These are phyloP conservation scores for Drosophila chauvacae DNA, from an alignment of 1,140 invertebrate genomes.

Conservation along the genomic window DNA sequence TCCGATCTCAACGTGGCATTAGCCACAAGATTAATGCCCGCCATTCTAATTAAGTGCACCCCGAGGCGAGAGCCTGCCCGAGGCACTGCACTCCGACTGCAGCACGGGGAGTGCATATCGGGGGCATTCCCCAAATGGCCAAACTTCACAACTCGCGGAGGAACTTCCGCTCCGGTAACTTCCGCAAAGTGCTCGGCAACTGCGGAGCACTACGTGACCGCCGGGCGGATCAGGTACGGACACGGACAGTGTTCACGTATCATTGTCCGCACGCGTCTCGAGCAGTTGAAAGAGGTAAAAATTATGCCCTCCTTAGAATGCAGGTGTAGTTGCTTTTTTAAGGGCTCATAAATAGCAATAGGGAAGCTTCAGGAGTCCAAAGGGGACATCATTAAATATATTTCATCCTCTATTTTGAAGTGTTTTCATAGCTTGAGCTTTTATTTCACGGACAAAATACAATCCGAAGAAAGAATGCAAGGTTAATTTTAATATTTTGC, in stretches of 20 bases:
- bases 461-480: background rate
- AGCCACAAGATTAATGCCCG: constrained; percentile 71
- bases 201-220: constrained; percentile 65
- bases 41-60: constrained; percentile 67
- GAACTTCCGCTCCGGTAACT: constrained; percentile 50
- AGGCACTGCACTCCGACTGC: constrained; percentile 9
- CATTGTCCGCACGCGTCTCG: constrained; percentile 62
- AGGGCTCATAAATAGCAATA: constrained; percentile 9
- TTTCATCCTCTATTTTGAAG: background rate
- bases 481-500: no score
- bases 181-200: constrained; percentile 61
- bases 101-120: constrained; percentile 12
- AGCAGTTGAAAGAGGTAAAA: constrained; percentile 71
- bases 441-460: background rate
- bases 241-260: constrained; percentile 60
- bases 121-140: constrained; percentile 20
- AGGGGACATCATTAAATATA: background rate
- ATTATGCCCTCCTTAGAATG: constrained; percentile 40
- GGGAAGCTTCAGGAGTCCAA: constrained; percentile 24
- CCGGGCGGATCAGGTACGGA: constrained; percentile 61
- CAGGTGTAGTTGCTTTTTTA: constrained; percentile 5
- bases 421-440: background rate
- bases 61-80: constrained; percentile 14
- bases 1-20: constrained; percentile 74
- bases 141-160: constrained; percentile 27